Conservation (phyloP, 2,113 vertebrate species). For the Chloebia gouldiae region DNA sequence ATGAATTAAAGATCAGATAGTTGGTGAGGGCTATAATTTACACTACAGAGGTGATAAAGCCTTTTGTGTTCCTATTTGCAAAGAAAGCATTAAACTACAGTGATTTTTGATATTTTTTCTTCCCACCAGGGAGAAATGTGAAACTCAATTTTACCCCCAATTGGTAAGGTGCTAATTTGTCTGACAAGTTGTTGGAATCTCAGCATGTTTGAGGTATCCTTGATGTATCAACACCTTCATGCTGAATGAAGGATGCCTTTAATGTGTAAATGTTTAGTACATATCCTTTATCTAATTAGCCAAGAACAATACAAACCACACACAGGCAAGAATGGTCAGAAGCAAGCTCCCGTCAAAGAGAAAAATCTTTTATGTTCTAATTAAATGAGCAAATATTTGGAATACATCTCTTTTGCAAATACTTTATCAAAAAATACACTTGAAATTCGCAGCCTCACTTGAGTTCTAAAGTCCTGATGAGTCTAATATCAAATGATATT, state of each 20-base stretch:
- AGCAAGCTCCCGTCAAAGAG: conserved; percentile 42
- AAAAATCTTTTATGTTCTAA: conserved; percentile 65
- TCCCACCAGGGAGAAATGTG: conserved; percentile 76
- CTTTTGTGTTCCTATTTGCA: conserved; percentile 50
- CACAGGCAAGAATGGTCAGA: conserved; percentile 58
- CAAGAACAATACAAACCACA: conserved; percentile 65
- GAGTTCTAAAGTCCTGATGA: not conserved
- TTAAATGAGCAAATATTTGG: conserved; percentile 57
- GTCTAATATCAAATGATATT: not conserved
- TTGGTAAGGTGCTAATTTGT: conserved; percentile 89
- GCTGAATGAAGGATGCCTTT: conserved; percentile 84
- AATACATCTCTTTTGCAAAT: not conserved
- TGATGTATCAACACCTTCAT: conserved; percentile 90
- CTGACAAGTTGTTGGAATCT: conserved; percentile 85
- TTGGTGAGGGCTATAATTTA: conserved; percentile 39
- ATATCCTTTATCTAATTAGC: conserved; percentile 87
- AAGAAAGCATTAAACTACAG: conserved; percentile 57
- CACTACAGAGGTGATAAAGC: conserved; percentile 49
- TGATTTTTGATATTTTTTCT: conserved; percentile 63
- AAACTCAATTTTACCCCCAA: conserved; percentile 81
- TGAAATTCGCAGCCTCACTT: not conserved
- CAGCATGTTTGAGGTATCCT: conserved; percentile 89
- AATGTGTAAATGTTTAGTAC: conserved; percentile 79
- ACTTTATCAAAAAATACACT: conserved; percentile 22
- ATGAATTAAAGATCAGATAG: conserved; percentile 64